Evolutionary conservation across 2,888 invertebrate genomes (phyloP), one percentile per base, ranked within the genome.

Genomic region (Scrobipalpa costella): DNA sequence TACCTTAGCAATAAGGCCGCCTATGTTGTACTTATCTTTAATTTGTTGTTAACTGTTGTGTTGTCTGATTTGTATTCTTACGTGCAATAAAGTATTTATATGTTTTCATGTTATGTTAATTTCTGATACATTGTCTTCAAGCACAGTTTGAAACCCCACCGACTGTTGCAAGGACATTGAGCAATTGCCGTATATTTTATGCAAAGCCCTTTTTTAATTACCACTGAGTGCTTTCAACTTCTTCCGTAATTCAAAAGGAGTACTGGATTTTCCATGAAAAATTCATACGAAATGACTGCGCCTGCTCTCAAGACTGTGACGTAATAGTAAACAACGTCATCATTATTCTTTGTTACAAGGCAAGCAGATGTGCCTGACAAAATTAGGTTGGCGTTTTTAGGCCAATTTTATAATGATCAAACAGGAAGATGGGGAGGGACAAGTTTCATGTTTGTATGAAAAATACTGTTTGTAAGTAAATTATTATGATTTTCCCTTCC

Each of bases 161-260:
- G 74, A 52, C 49, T 36, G 27, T 27, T 65, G 57, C 67, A 66
- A 71, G 70, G 87, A 84, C 88, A 78, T 80, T 86, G 86, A 89
- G 83, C 81, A 85, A 89, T 88, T 83, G 83, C 81, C 80, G 40
- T 44, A 76, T 79, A 84, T 85, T 88, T 86, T 83, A 83, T 80
- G 79, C 76, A 83, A 81, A 85, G 84, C 83, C 77, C 69, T 78
- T 82, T 85, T 86, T 88, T 87, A 88, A 88, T 88, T 88, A 86
- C 85, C 79, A 77, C 83, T 81, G 78, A 83, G 83, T 70, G 83
- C 81, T 81, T 78, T 78, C 71, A 78, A 78, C 78, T 80, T 75
- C 69, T 74, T 72, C 68, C 77, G 73, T 66, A 58, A 59, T 40
- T 57, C 62, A 64, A 65, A 34, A 49, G 44, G 13, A 38, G 27